Percentiles rank a stretch among this genome's conserved stretches.
These are phyloP conservation scores for Crocallis elinguaria DNA, from an alignment of 2,888 invertebrate genomes.

Conservation along the genomic window DNA sequence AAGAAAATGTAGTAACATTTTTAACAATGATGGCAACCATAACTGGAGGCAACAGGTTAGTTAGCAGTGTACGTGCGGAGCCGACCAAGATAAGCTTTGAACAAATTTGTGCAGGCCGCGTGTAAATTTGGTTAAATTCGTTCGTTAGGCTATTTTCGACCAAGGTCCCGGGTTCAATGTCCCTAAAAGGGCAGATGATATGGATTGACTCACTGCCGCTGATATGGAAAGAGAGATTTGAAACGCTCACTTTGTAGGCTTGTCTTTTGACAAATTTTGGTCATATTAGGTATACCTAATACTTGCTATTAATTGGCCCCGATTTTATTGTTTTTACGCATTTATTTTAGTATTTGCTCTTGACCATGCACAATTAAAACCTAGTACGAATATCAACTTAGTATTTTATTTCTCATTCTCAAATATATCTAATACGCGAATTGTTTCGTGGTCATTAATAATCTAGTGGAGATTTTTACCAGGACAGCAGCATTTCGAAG, in stretches of 20 bases:
- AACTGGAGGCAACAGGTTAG: not conserved
- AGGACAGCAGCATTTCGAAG: too few species aligned
- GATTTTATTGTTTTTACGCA: too few species aligned
- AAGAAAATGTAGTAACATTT: not conserved
- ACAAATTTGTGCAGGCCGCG: conserved; percentile 61
- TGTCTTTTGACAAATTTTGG: too few species aligned
- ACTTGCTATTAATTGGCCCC: too few species aligned
- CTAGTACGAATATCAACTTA: too few species aligned
- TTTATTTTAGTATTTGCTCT: too few species aligned
- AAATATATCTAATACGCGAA: too few species aligned
- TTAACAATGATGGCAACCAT: conserved; percentile 6
- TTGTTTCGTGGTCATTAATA: too few species aligned
- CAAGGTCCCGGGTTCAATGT: conserved; percentile 71
- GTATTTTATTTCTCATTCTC: too few species aligned
- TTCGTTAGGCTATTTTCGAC: conserved; percentile 68
- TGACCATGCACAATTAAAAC: too few species aligned
- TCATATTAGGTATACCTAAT: too few species aligned
- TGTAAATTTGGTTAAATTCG: conserved; percentile 72
- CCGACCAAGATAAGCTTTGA: conserved; percentile 60
- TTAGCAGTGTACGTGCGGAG: conserved; percentile 20
- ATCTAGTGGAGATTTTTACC: too few species aligned
- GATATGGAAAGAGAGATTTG: not conserved
- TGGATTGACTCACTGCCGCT: conserved; percentile 28
- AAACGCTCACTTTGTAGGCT: not conserved
- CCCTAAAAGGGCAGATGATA: conserved; percentile 54